These are phyloP conservation scores for Eilema griseolum DNA, from an alignment of 2,888 invertebrate genomes.

Conservation along the genomic window DNA sequence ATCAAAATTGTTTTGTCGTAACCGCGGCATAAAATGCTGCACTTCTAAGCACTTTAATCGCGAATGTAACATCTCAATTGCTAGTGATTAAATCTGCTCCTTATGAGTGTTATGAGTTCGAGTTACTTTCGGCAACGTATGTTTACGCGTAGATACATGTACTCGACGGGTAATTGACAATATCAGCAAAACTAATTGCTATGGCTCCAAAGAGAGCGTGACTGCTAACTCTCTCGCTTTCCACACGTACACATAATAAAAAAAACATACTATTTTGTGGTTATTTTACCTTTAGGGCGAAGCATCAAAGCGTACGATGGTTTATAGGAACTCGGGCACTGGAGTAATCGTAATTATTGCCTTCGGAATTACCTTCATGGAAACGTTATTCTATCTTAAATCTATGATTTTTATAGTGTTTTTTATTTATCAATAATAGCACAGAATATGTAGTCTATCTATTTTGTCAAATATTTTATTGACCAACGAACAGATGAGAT, in stretches of 20 bases:
- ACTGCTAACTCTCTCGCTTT: conserved; percentile 69
- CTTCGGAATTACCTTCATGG: background rate
- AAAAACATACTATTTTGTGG: conserved; percentile 32
- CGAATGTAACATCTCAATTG: background rate
- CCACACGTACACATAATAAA: conserved; percentile 45
- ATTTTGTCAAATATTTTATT: too few species aligned
- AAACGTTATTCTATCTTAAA: background rate
- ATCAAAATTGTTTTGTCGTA: background rate
- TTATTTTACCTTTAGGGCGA: conserved; percentile 38
- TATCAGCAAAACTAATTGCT: conserved; percentile 68
- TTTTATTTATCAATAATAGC: too few species aligned
- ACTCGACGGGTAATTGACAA: conserved; percentile 61
- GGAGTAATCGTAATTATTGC: background rate
- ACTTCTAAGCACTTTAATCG: background rate
- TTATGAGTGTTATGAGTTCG: conserved; percentile 9
- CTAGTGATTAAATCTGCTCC: background rate
- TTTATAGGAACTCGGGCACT: background rate
- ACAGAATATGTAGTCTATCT: too few species aligned
- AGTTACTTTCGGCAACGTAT: conserved; percentile 24
- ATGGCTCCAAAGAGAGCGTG: conserved; percentile 69
- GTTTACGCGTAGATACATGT: conserved; percentile 9
- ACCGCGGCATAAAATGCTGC: background rate
- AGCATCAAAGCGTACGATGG: background rate
- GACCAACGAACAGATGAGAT: background rate
- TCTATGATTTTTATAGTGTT: too few species aligned